Percentiles rank a stretch among this genome's conserved stretches.
Evolutionary conservation across 2,888 invertebrate genomes (phyloP).

Genomic region (Dasysyrphus tricinctus): DNA sequence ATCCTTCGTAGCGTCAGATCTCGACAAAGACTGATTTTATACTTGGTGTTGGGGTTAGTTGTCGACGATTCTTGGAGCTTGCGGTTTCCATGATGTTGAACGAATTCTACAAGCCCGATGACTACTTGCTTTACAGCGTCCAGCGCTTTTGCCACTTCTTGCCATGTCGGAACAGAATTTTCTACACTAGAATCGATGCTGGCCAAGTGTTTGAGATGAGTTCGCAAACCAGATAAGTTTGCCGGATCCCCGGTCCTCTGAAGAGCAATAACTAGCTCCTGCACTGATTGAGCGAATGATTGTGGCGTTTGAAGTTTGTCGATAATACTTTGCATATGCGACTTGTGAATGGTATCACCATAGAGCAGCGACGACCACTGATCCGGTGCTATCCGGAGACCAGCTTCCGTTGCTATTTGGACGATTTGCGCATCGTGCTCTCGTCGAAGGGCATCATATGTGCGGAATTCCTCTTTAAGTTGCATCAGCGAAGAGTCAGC

Average conservation of each 20-base stretch:
- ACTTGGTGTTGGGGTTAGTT: constrained; percentile 87
- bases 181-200: constrained; percentile 93
- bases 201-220: constrained; percentile 92
- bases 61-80: constrained; percentile 86
- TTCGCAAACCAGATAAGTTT: constrained; percentile 90
- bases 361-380: constrained; percentile 99
- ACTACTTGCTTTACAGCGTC: constrained; percentile 89
- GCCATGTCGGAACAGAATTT: constrained; percentile 86
- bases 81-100: constrained; percentile 89
- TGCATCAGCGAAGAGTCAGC: constrained; percentile 99
- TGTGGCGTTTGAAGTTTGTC: constrained; percentile 97
- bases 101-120: constrained; percentile 90
- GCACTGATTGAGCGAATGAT: constrained; percentile 95
- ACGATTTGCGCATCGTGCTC: constrained; percentile 99
- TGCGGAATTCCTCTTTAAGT: constrained; percentile 97
- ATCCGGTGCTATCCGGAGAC: constrained; percentile 97
- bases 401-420: constrained; percentile 98
- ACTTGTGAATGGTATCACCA: constrained; percentile 97
- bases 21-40: constrained; percentile 95
- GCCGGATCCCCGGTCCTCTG: constrained; percentile 94
- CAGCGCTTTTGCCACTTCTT: constrained; percentile 87
- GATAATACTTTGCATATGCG: constrained; percentile 97
- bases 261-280: constrained; percentile 94
- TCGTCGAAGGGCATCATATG: constrained; percentile 95
- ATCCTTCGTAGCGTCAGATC: constrained; percentile 91